Base-by-base conservation (phyloP, 2,888 invertebrate genomes). In the Hecatera dysodea region DNA sequence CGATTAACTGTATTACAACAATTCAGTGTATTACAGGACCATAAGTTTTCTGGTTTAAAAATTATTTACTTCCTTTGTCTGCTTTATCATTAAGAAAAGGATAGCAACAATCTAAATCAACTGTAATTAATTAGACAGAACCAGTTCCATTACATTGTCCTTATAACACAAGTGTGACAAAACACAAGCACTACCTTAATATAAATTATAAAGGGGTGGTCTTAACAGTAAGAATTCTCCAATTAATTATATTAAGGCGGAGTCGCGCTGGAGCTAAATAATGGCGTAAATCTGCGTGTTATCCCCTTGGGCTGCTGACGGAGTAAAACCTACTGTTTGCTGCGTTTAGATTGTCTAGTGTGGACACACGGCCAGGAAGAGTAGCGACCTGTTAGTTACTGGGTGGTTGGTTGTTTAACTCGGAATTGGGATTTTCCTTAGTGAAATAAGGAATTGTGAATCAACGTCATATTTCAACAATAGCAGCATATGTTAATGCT, bases 211-310 rank as follows among this genome's bases (percentile, higher is more conserved):
- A 71, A 71, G 64, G 55, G 61, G 36, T 69, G 63, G 56, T 59
- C 61, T 78, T 66, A 78, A 75, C 72, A 70, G 80, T 75, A 74
- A 87, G 86, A 87, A 87, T 88, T 86, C 84, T 79, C 67, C 80
- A 86, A 90, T 90, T 89, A 88, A 89, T 90, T 90, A 87, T 84
- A 67, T 86, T 82, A 86, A 85, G 87, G 82, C 82, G 83, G 88
- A 89, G 86, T 88, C 84, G 82, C 82, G 77, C 78, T 83, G 76
- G 83, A 85, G 84, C 85, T 86, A 87, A 90, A 90, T 91, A 90
- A 91, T 87, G 86, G 87, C 84, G 88, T 83, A 88, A 91, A 90
- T 89, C 88, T 88, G 84, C 81, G 87, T 88, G 87, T 88, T 89
- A 88, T 89, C 85, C 82, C 79, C 80, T 85, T 82, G 87, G 86